Base-by-base conservation (phyloP, 1,140 invertebrate genomes). In the Tetragnatha versicolor region DNA sequence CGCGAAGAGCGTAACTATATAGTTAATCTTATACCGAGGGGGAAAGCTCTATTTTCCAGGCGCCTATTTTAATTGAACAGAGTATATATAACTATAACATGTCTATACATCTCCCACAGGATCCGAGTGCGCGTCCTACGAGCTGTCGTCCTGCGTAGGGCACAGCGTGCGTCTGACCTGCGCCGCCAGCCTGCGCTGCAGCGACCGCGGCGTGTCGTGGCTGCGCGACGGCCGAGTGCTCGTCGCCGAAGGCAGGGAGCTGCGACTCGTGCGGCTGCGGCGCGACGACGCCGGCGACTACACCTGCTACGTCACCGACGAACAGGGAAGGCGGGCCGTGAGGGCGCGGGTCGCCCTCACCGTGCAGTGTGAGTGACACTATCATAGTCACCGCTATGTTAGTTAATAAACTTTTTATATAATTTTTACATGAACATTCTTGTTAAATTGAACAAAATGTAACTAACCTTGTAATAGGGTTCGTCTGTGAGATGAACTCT, bases 321-420 rank as follows among this genome's bases (percentile, higher is more conserved):
- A 53, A 55, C 25, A 33, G n/a, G 58, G 72, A 29, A 75, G 58
- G 37, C n/a, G 27, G 37, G 33, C 22, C 22, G 4, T 75, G 55
- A 31, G 22, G 7, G 49, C 20, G 6, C 29, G 49, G 14, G 58
- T 75, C 39, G 25, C 20, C 0, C 35, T 75, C 22, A 27, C 39
- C n/a, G 27, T 63, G 10, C 55, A 75, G n/a, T 75, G 72, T 75
- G 33, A 75, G 51, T 47, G 3, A n/a, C n/a, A n/a, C n/a, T n/a
- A n/a, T n/a, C n/a, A n/a, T n/a, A n/a, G n/a, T n/a, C n/a, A n/a
- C n/a, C n/a, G n/a, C n/a, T n/a, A n/a, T n/a, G n/a, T n/a, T n/a
- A n/a, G n/a, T n/a, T n/a, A n/a, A n/a, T n/a, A n/a, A n/a, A n/a
- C n/a, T n/a, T n/a, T n/a, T n/a, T n/a, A n/a, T n/a, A n/a, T n/a